These are phyloP conservation scores for Caerostris extrusa DNA, from an alignment of 1,140 invertebrate genomes.

Conservation along the genomic window DNA sequence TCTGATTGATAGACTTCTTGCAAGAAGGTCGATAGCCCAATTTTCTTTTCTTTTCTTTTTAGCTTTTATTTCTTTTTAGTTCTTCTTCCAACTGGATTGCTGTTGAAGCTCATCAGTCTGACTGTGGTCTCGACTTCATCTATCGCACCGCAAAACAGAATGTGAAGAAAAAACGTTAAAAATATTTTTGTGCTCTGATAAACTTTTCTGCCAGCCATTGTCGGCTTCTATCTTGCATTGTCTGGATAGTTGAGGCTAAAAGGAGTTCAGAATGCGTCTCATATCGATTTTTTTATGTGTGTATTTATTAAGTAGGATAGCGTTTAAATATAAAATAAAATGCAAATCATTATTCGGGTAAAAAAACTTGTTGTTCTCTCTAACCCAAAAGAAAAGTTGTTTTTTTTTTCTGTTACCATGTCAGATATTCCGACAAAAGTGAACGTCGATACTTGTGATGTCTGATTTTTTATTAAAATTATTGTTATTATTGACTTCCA, in stretches of 20 bases:
- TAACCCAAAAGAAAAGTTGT: too few species aligned
- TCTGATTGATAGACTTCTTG: constrained; percentile 14
- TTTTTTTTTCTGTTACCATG: too few species aligned
- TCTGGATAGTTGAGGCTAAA: not conserved
- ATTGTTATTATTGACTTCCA: too few species aligned
- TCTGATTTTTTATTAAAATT: too few species aligned
- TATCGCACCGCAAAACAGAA: not conserved
- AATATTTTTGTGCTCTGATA: constrained; percentile 2
- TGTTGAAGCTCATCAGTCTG: not conserved
- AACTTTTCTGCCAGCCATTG: not conserved
- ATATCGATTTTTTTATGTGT: not conserved
- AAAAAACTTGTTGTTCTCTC: not conserved
- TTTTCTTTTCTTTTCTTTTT: too few species aligned
- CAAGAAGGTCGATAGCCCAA: not conserved
- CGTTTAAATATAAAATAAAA: too few species aligned
- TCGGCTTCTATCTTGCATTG: not conserved
- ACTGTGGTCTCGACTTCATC: not conserved
- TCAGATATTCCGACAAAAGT: too few species aligned
- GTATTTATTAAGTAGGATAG: too few species aligned
- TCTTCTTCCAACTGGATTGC: not conserved
- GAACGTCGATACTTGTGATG: too few species aligned
- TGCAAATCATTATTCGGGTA: too few species aligned
- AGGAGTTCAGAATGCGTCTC: not conserved
- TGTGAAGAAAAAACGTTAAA: not conserved
- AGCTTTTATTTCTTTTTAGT: not conserved